Evolutionary conservation across 2,888 invertebrate species (phyloP), one percentile per base, ranked within the genome.

Genomic region (Xestia c-nigrum): DNA sequence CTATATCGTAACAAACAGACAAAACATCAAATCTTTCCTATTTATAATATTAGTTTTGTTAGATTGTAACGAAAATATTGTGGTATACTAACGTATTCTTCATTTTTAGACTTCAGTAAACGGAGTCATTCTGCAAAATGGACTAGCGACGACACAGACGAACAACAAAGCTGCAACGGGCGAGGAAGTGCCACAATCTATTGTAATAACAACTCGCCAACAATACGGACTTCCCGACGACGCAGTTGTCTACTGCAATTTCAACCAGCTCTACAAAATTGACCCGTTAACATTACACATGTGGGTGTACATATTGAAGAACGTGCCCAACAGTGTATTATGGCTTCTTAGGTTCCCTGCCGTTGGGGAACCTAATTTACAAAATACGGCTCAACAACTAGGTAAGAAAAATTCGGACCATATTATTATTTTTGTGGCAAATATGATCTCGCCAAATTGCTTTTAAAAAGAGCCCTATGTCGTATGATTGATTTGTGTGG

Each of bases 201-300:
- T 99, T 88, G 99, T 99, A 24, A 98, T 99, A 80, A 99, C 99
- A 2, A 99, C 99, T 1, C 97, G 99, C 70, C 98, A 99, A 91
- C 99, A 99, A 93, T 99, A 99, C 93, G 98, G 99, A 14, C 95
- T 99, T 79, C 99, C 99, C 0, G 99, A 99, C 89, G 99, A 99
- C 87, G 99, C 99, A 0, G 98, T 99, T 67, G 99, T 99, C 4
- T 99, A 99, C 94, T 99, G 99, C 94, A 99, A 99, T 95, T 99
- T 99, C 96, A 99, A 99, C 97, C 99, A 99, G 93, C 97, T 99
- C 78, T 99, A 99, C 96, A 99, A 99, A 97, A 99, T 99, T 85
- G 99, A 99, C 95, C 99, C 99, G 0, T 96, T 98, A 80, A 99
- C 99, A 0, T 96, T 99, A 74, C 98, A 99, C 89, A 99, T 99